Evolutionary conservation across 2,113 vertebrate genomes (phyloP), one percentile per base, ranked within the genome.

Genomic region (Labeo catla): DNA sequence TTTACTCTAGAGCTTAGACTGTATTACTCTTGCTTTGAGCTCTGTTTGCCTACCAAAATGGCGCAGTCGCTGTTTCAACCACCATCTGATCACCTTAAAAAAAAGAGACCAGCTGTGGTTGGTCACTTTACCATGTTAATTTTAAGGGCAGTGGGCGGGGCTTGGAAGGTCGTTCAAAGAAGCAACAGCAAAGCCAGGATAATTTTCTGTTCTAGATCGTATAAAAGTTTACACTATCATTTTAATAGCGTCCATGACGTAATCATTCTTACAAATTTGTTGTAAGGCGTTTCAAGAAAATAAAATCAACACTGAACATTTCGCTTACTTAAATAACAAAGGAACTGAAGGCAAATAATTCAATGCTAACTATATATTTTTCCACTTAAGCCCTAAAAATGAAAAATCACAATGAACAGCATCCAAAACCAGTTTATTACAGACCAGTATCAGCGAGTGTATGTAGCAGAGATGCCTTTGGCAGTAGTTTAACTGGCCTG

Each of bases 31-130:
- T 68, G 11, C 28, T 36, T 28, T 8, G 23, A 70, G 28, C 15
- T 70, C 15, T 39, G 34, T 39, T 16, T 70, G 66, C 66, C 66
- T 70, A 70, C 66, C 34, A 70, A 39, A 70, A 70, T 70, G 66
- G 66, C 6, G 66, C 34, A 9, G 59, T 19, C 28, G 28, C 28
- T 28, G 28, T 28, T 28, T 28, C 28, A 28, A 28, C 1, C 28
- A 28, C 2, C 28, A 28, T 28, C 28, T 19, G 2, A 65, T 28
- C 9, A 10, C n/a, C 9, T 12, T 28, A 28, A 21, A 7, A 57
- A 57, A 49, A 28, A 61, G 28, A 61, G 21, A 61, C 6, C 3
- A 23, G 59, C 59, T 61, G 59, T n/a, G 59, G 9, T 61, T 61
- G 59, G 59, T 61, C 28, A 28, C 28, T 28, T 28, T 28, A 28